Evolutionary conservation across 2,888 invertebrate genomes (phyloP).

Genomic region (Tachina lurida): DNA sequence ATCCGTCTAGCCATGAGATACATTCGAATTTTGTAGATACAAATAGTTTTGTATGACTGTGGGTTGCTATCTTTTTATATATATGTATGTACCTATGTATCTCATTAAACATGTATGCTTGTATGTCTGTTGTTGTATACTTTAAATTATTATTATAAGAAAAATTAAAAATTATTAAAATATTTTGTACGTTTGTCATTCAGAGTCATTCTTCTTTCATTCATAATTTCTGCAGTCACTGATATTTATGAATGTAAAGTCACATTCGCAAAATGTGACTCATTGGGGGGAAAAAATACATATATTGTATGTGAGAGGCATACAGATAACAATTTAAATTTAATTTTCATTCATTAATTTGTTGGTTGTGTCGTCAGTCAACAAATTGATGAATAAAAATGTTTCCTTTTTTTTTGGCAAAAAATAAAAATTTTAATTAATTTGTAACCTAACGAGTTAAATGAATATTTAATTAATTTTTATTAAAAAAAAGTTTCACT

Average conservation of each 20-base stretch:
- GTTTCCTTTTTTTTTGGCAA: neutral
- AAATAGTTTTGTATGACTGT: neutral
- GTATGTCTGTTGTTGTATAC: neutral
- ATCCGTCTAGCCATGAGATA: constrained; percentile 41
- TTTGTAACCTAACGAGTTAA: constrained; percentile 1
- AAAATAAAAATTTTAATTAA: neutral
- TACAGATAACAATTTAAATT: constrained; percentile 52
- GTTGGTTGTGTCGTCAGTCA: constrained; percentile 24
- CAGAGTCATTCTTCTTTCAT: constrained; percentile 19
- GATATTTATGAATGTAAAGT: constrained; percentile 49
- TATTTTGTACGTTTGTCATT: constrained; percentile 25
- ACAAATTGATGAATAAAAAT: constrained; percentile 6
- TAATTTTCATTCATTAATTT: constrained; percentile 1
- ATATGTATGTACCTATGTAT: too few species aligned
- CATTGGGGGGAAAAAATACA: constrained; percentile 2
- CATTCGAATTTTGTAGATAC: constrained; percentile 18
- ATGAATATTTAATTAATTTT: constrained; percentile 21
- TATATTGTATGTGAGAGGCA: constrained; percentile 58
- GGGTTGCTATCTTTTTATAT: constrained; percentile 5
- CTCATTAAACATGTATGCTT: neutral
- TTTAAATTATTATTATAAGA: constrained; percentile 5
- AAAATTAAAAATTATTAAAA: constrained; percentile 16
- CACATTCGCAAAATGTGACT: constrained; percentile 44
- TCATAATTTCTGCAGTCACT: constrained; percentile 37
- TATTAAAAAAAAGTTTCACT: neutral